Percentiles rank a stretch among this genome's conserved stretches.
Conservation (phyloP, 2,888 invertebrate species). For the Chrysina gloriosa region DNA sequence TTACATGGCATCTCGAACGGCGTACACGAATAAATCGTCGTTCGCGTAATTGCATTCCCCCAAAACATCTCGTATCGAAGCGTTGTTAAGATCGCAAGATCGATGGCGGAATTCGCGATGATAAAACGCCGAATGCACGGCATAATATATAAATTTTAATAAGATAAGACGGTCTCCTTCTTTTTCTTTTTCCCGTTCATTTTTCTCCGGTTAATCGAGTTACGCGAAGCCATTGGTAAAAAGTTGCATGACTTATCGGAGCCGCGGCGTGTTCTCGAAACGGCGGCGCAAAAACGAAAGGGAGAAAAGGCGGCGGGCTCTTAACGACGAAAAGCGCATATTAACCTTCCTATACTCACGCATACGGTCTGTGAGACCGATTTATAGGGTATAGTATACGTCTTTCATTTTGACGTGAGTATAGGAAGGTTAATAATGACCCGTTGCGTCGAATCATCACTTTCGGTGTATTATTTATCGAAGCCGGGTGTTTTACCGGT, state of each 20-base stretch:
- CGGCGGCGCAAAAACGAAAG: not conserved
- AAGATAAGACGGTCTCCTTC: conserved; percentile 5
- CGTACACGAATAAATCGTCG: conserved; percentile 7
- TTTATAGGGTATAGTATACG: no score
- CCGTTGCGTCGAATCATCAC: no score
- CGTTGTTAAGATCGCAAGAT: conserved; percentile 27
- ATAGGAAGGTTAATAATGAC: no score
- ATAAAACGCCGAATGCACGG: conserved; percentile 27
- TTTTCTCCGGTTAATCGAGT: conserved; percentile 26
- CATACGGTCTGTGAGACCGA: no score
- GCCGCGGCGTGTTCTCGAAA: conserved; percentile 28
- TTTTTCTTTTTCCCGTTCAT: not conserved
- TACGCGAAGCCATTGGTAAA: conserved; percentile 8
- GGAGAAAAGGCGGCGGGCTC: not conserved
- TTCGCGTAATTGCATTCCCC: conserved; percentile 24
- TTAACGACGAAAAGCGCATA: conserved; percentile 3
- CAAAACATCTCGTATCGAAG: conserved; percentile 20
- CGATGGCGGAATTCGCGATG: conserved; percentile 25
- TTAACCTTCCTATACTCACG: no score
- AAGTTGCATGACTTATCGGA: conserved; percentile 22
- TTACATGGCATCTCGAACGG: not conserved
- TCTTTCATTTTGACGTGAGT: no score
- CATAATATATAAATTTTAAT: conserved; percentile 38
- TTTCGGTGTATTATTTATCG: no score
- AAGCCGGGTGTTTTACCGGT: no score